Percentiles rank a stretch among this genome's conserved stretches.
These are phyloP conservation scores for Drosophila tropicalis DNA, from an alignment of 1,140 invertebrate genomes.

Conservation along the genomic window DNA sequence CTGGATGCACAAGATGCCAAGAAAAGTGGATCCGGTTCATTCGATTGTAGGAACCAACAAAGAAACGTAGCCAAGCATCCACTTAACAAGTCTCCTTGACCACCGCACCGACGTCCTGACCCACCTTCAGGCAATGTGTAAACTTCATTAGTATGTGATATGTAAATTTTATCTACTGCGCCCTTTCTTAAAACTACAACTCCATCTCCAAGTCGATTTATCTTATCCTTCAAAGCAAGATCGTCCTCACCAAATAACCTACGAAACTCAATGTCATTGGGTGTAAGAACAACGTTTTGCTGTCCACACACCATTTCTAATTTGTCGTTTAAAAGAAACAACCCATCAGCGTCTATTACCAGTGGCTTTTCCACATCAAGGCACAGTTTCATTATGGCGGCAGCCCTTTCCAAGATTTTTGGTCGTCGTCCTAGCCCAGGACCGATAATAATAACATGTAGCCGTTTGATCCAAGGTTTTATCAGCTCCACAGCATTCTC, in stretches of 20 bases:
- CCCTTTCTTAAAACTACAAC: slow-evolving; percentile 93
- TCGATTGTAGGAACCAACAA: slow-evolving; percentile 88
- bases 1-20: slow-evolving; percentile 93
- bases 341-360: slow-evolving; percentile 97
- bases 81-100: slow-evolving; percentile 97
- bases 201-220: slow-evolving; percentile 85
- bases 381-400: slow-evolving; percentile 85
- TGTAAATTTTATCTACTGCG: slow-evolving; percentile 89
- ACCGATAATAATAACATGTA: slow-evolving; percentile 94
- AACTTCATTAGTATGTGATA: slow-evolving; percentile 85
- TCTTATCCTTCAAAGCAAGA: slow-evolving; percentile 36
- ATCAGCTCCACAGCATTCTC: slow-evolving; percentile 88
- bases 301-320: slow-evolving; percentile 91
- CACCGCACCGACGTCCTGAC: slow-evolving; percentile 95
- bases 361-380: slow-evolving; percentile 89
- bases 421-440: slow-evolving; percentile 94
- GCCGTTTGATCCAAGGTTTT: slow-evolving; percentile 90
- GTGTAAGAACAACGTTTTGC: slow-evolving; percentile 93
- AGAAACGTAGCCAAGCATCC: slow-evolving; percentile 93
- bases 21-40: slow-evolving; percentile 86
- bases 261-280: slow-evolving; percentile 96
- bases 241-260: slow-evolving; percentile 86
- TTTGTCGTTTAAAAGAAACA: slow-evolving; percentile 92
- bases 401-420: slow-evolving; percentile 86
- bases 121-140: slow-evolving; percentile 86